These are phyloP conservation scores for Burhinus oedicnemus DNA, from an alignment of 2,113 vertebrate species.

Conservation along the genomic window DNA sequence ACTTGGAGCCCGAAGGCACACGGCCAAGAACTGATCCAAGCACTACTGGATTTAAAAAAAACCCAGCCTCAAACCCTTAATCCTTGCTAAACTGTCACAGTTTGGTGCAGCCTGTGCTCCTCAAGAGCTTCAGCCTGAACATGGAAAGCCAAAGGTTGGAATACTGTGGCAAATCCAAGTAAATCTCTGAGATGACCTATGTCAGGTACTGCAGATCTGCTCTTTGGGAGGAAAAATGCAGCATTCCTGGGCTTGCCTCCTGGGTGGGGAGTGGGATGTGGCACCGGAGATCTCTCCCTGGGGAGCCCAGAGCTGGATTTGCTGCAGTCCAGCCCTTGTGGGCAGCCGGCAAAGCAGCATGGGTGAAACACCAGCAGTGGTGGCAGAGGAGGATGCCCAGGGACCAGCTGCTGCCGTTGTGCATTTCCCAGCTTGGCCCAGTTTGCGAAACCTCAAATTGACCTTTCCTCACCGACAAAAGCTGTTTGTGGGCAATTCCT, in stretches of 20 bases:
- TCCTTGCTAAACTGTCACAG: slow-evolving; percentile 22
- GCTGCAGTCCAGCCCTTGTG: neutral
- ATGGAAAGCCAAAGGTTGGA: neutral
- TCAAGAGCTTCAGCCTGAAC: neutral
- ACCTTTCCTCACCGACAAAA: neutral
- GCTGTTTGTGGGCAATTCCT: neutral
- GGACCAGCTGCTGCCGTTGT: neutral
- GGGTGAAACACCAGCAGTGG: neutral
- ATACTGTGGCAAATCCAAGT: neutral
- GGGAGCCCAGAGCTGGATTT: neutral
- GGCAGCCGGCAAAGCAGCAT: neutral
- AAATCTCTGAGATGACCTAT: neutral
- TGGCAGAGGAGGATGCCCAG: neutral
- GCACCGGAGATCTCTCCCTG: fast-evolving
- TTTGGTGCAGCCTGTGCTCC: neutral
- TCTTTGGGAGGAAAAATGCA: neutral
- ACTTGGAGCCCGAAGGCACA: neutral
- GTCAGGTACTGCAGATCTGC: neutral
- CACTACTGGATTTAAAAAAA: slow-evolving; percentile 15
- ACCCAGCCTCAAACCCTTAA: neutral
- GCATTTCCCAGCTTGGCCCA: fast-evolving
- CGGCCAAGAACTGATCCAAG: neutral
- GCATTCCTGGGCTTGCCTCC: neutral
- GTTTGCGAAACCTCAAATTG: neutral
- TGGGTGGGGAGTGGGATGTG: neutral